Percentiles rank a stretch among this genome's conserved stretches.
Conservation (phyloP, 2,797 vertebrate genomes). For the Brotula barbata region DNA sequence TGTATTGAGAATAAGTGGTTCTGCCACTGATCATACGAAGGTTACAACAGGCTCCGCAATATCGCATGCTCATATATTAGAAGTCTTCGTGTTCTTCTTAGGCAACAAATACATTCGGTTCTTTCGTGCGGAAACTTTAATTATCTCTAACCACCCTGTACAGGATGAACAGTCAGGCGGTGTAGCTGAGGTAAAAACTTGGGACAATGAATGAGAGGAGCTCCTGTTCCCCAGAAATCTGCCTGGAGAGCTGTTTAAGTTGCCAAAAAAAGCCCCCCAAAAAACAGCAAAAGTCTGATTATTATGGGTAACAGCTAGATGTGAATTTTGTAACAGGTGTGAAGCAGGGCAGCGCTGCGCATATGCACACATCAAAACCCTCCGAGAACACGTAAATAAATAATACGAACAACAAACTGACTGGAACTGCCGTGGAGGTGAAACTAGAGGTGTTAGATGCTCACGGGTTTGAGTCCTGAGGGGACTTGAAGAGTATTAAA, state of each 20-base stretch:
- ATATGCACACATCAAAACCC: conserved; percentile 20
- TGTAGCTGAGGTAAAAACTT: not conserved
- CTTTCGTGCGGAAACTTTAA: not conserved
- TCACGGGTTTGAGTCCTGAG: conserved; percentile 12
- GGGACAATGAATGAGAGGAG: conserved; percentile 18
- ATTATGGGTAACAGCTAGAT: conserved; percentile 41
- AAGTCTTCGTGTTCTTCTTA: conserved; percentile 16
- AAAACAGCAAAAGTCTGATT: conserved; percentile 30
- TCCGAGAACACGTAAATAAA: not conserved
- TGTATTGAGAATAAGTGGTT: not conserved
- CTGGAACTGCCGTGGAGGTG: conserved; percentile 21
- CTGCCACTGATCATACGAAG: too few relatives aligned
- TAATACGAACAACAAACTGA: conserved; percentile 15
- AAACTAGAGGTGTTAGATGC: conserved; percentile 27
- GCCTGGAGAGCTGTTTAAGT: conserved; percentile 36
- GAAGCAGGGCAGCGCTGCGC: conserved; percentile 18
- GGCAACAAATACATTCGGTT: conserved; percentile 7
- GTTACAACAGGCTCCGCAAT: not conserved
- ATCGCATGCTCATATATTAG: conserved; percentile 11
- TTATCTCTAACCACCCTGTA: not conserved
- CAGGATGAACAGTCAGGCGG: not conserved
- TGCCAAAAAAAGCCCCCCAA: too few relatives aligned
- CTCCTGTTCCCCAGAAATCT: conserved; percentile 37
- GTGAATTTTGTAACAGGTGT: conserved; percentile 31
- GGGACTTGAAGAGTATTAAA: conserved; percentile 37